Conservation (phyloP, 2,888 invertebrate genomes). For the Cryptocephalus primarius region DNA sequence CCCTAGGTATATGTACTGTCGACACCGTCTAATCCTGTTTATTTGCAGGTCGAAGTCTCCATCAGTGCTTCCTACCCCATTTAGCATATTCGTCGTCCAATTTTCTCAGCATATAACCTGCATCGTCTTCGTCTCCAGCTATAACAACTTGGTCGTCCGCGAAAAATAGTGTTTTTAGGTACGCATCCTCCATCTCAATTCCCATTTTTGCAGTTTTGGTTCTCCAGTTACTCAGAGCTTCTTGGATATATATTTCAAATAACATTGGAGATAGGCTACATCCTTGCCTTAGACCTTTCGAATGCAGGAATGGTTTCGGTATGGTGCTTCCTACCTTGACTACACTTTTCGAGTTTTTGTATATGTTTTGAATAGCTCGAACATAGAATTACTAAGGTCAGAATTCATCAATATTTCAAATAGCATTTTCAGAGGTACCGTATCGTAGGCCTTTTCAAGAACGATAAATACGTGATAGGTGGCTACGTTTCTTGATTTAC, state of each 20-base stretch:
- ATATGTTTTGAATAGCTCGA: conserved; percentile 1
- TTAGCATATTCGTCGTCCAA: conserved; percentile 1
- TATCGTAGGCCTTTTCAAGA: too few species aligned
- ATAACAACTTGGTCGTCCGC: conserved; percentile 1
- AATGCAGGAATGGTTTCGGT: too few species aligned
- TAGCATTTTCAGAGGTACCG: too few species aligned
- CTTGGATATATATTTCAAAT: too few species aligned
- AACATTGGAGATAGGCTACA: too few species aligned
- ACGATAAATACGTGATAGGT: too few species aligned
- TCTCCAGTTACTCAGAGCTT: too few species aligned
- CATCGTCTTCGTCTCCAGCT: neutral
- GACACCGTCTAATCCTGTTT: neutral
- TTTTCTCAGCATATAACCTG: conserved; percentile 2
- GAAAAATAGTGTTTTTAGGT: neutral
- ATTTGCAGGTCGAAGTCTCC: conserved; percentile 1
- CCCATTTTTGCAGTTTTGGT: neutral
- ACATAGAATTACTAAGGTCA: too few species aligned
- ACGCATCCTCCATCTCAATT: neutral
- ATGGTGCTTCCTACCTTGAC: too few species aligned
- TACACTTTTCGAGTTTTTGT: conserved; percentile 3
- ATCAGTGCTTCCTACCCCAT: neutral
- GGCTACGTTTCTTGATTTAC: too few species aligned
- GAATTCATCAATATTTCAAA: too few species aligned
- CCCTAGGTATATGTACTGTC: conserved; percentile 1
- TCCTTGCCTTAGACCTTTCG: too few species aligned